phyloP scores from a whole-genome alignment of 1,140 invertebrate species.

The Brachionus manjavacas region DNA sequence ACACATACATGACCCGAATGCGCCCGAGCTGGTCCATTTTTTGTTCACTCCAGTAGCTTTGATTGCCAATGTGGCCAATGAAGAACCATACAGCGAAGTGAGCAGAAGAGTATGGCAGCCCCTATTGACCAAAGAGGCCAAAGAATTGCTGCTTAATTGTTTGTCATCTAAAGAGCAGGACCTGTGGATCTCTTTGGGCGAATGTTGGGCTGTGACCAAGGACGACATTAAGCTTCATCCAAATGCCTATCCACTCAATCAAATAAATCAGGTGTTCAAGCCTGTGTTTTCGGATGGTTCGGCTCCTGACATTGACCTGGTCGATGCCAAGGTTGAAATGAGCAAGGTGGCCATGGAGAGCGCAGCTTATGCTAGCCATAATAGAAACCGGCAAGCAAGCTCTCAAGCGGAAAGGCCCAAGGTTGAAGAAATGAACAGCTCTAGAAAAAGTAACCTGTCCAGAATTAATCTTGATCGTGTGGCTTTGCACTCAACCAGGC shows the following conservation, averaged over 20 bases:
- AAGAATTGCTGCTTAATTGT: constrained; percentile 10
- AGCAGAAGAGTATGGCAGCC: constrained; percentile 26
- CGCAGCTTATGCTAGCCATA: background rate
- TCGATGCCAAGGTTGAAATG: background rate
- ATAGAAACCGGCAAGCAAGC: background rate
- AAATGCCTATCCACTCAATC: background rate
- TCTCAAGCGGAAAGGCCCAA: background rate
- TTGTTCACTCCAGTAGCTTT: constrained; percentile 19
- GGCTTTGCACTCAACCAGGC: background rate
- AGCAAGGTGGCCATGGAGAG: background rate
- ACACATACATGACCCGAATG: constrained; percentile 15
- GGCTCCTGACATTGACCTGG: background rate
- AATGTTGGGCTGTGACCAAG: background rate
- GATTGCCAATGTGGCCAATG: background rate
- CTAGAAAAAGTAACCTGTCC: background rate
- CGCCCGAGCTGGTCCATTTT: constrained; percentile 16
- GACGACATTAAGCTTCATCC: background rate
- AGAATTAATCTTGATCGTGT: background rate
- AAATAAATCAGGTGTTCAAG: background rate
- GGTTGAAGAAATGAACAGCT: background rate
- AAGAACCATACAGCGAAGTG: background rate
- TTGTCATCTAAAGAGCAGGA: constrained; percentile 7
- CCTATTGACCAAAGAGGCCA: constrained; percentile 6
- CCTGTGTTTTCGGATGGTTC: constrained; percentile 25
- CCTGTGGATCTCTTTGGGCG: background rate